Evolutionary conservation across 1,140 invertebrate genomes (phyloP).

Genomic region (Gyrodactylus salaris): DNA sequence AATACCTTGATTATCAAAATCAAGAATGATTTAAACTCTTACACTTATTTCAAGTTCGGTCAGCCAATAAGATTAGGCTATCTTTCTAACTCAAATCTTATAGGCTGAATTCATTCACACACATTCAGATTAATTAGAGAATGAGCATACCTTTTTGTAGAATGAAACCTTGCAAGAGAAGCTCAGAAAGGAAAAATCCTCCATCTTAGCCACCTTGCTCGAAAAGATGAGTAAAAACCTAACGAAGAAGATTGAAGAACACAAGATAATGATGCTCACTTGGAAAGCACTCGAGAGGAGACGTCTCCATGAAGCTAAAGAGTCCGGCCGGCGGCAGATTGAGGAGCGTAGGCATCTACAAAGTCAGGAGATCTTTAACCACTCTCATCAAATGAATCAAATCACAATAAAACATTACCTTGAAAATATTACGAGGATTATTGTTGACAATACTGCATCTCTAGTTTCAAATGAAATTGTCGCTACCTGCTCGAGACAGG

Average conservation of each 20-base stretch:
- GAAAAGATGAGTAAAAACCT: background rate
- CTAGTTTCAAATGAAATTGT: background rate
- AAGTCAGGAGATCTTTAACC: background rate
- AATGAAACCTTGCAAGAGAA: background rate
- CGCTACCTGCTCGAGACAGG: background rate
- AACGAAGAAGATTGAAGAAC: background rate
- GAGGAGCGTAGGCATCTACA: background rate
- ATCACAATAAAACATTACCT: background rate
- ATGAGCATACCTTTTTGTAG: too few species aligned
- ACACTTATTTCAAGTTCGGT: too few species aligned
- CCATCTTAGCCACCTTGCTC: background rate
- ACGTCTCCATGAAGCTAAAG: background rate
- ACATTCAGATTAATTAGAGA: too few species aligned
- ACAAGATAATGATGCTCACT: background rate
- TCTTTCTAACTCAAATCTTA: too few species aligned
- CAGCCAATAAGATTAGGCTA: too few species aligned
- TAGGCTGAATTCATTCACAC: too few species aligned
- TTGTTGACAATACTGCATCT: background rate
- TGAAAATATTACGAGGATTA: background rate
- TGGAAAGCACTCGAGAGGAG: background rate
- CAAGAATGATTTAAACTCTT: too few species aligned
- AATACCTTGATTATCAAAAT: background rate
- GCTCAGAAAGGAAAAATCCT: background rate
- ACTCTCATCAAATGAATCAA: background rate
- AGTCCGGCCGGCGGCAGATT: background rate